A percentile compares a stretch with the other conserved stretches of the same genome.
Evolutionary conservation across 2,113 vertebrate genomes (phyloP).

Genomic region (Phalacrocorax aristotelis): DNA sequence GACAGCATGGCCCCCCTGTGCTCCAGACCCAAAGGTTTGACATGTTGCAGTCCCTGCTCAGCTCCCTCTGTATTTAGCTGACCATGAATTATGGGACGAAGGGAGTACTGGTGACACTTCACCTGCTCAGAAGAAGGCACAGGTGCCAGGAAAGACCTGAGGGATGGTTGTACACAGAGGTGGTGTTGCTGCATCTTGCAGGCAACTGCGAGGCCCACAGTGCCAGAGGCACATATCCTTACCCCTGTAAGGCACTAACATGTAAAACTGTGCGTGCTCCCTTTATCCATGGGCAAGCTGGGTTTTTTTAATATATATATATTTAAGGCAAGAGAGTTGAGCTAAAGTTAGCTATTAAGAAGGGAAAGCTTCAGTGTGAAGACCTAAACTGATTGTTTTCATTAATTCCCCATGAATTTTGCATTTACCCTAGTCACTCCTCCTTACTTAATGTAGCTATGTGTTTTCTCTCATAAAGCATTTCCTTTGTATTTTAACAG

Average conservation of each 20-base stretch:
- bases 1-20: neutral
- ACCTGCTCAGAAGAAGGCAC: neutral
- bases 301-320: neutral
- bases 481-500: neutral
- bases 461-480: neutral
- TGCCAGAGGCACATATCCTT: neutral
- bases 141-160: neutral
- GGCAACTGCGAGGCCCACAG: rapidly evolving
- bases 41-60: neutral
- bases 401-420: neutral
- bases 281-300: neutral
- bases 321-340: neutral
- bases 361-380: neutral
- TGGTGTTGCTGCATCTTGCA: neutral
- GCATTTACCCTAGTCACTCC: neutral
- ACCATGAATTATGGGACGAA: neutral
- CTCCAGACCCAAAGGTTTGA: neutral
- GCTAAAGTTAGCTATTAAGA: neutral
- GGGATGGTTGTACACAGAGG: neutral
- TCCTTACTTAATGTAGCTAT: neutral
- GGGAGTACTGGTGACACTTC: neutral
- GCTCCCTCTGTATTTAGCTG: neutral
- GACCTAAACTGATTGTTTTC: neutral
- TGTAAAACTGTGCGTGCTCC: neutral
- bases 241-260: neutral